Evolutionary conservation across 2,113 vertebrate genomes (phyloP).

Genomic region (Tachysurus fulvidraco): DNA sequence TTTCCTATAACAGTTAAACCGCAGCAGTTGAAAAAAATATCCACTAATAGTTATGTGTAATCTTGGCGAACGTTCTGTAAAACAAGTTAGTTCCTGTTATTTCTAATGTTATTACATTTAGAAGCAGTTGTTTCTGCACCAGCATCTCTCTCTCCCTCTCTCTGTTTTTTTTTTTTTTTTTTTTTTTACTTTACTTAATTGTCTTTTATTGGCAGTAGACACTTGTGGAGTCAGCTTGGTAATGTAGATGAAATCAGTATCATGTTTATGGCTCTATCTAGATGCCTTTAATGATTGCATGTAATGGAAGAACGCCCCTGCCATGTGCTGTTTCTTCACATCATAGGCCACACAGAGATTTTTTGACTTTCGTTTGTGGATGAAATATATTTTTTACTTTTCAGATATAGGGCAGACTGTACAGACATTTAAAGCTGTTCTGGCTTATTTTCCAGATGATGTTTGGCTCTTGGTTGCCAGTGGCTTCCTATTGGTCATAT

Average conservation of each 20-base stretch:
- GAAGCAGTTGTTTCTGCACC: neutral
- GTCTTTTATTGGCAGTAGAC: neutral
- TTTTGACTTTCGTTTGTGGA: neutral
- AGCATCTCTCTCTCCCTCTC: neutral
- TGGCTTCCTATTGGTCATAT: neutral
- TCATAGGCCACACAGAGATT: neutral
- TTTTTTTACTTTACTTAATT: too few relatives aligned
- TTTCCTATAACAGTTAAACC: neutral
- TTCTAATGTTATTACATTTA: neutral
- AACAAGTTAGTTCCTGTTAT: neutral
- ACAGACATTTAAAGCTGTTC: neutral
- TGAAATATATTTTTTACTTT: neutral
- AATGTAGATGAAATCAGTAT: neutral
- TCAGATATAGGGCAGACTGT: neutral
- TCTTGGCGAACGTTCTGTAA: neutral
- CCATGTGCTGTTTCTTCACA: neutral
- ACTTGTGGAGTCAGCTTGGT: neutral
- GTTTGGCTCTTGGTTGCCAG: neutral
- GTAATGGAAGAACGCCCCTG: neutral
- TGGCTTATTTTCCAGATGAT: neutral
- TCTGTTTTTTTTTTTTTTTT: too few relatives aligned
- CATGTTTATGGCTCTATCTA: neutral
- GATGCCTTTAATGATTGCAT: neutral
- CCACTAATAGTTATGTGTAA: neutral
- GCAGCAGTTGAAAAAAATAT: neutral